These are phyloP conservation scores for Actinia equina DNA, from an alignment of 64 coral and sea anemone genomes.

Conservation along the genomic window DNA sequence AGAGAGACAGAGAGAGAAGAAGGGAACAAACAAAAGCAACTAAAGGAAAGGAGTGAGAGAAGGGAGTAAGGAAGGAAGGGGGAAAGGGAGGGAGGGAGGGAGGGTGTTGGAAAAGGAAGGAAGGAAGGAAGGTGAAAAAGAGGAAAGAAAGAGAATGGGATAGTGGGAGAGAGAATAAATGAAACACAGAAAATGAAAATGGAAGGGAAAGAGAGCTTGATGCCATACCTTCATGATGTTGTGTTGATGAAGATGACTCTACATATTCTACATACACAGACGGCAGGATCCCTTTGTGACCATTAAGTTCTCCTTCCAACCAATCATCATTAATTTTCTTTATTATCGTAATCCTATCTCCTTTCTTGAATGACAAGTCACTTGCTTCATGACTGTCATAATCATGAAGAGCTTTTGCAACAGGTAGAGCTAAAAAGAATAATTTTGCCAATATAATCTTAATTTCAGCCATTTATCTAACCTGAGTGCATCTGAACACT, in stretches of 20 bases:
- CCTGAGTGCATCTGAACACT: no score
- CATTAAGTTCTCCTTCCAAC: conserved; percentile 62
- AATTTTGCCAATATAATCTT: neutral
- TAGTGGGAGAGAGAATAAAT: neutral
- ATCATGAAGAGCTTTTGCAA: conserved; percentile 52
- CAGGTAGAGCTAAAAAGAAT: neutral
- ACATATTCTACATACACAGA: conserved; percentile 47
- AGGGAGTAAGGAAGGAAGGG: no score
- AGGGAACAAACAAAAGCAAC: no score
- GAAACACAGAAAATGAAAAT: neutral
- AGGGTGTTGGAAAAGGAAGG: neutral
- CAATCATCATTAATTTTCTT: conserved; percentile 62
- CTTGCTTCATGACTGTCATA: conserved; percentile 42
- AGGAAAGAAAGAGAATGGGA: neutral
- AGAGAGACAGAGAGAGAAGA: neutral
- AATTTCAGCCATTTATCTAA: neutral
- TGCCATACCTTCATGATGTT: neutral
- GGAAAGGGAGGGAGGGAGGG: no score
- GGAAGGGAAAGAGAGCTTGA: neutral
- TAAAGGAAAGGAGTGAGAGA: no score
- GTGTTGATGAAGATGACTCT: neutral
- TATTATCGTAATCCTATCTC: conserved; percentile 46
- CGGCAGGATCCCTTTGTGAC: conserved; percentile 70
- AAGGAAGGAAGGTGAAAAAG: neutral
- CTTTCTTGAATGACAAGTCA: conserved; percentile 66